Percentiles rank a stretch among this genome's conserved stretches.
Evolutionary conservation across 2,888 invertebrate genomes (phyloP).

Genomic region (Acleris laterana): DNA sequence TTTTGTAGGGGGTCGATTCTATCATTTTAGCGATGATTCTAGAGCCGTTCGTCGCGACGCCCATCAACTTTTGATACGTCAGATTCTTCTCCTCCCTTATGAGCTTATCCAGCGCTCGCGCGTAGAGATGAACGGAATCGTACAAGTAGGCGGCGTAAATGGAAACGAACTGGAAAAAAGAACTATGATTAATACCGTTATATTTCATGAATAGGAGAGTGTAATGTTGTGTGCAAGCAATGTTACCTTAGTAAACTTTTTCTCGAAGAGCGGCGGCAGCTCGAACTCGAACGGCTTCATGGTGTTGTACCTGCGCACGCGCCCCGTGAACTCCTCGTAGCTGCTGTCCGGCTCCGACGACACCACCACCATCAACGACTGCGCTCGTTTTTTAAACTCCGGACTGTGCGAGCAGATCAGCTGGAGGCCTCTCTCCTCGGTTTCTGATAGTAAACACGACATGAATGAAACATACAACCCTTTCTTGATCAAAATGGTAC

Average conservation of each 20-base stretch:
- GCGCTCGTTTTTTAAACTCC: constrained; percentile 88
- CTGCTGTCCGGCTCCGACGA: constrained; percentile 91
- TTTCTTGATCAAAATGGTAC: too few relatives aligned
- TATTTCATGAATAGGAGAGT: too few relatives aligned
- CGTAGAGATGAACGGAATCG: constrained; percentile 96
- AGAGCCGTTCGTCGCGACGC: constrained; percentile 92
- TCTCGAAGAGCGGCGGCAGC: constrained; percentile 85
- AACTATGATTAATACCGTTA: background rate
- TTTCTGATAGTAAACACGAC: constrained; percentile 52
- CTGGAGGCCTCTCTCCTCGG: constrained; percentile 76
- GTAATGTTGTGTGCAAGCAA: too few relatives aligned
- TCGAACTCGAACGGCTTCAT: constrained; percentile 92
- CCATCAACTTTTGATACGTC: constrained; percentile 86
- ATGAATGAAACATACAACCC: background rate
- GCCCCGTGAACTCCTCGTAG: constrained; percentile 90
- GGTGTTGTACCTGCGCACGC: constrained; percentile 91
- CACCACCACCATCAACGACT: constrained; percentile 94
- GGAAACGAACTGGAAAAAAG: constrained; percentile 88
- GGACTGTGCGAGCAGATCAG: constrained; percentile 83
- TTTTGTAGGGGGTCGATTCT: constrained; percentile 92
- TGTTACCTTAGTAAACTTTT: constrained; percentile 78
- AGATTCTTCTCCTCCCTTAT: constrained; percentile 84
- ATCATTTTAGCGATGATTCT: constrained; percentile 94
- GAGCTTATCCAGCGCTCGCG: constrained; percentile 91
- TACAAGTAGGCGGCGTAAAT: constrained; percentile 97